phyloP scores from a whole-genome alignment of 30 jellyfish, hydroid and myxozoan species.

The Sanderia malayensis region DNA sequence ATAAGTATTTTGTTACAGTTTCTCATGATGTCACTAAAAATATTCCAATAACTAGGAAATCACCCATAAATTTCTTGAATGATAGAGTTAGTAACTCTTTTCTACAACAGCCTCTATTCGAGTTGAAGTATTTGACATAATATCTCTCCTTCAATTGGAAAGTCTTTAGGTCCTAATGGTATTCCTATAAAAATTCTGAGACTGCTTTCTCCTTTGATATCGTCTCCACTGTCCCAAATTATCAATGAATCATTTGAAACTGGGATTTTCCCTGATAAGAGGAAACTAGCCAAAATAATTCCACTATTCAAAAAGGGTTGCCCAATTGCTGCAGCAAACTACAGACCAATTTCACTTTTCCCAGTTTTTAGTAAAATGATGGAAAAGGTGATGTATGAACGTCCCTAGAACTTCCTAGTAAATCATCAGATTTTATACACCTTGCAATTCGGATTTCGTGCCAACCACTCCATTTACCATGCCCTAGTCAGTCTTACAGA shows the following conservation, averaged over 20 bases:
- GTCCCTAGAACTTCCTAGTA: slow-evolving; percentile 44
- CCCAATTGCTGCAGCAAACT: slow-evolving; percentile 44
- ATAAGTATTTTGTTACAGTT: slow-evolving; percentile 46
- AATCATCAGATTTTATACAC: slow-evolving; percentile 31
- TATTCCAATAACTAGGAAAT: slow-evolving; percentile 27
- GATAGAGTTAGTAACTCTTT: slow-evolving; percentile 43
- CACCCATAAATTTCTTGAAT: slow-evolving; percentile 37
- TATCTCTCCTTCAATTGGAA: slow-evolving; percentile 55
- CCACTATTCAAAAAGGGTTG: slow-evolving; percentile 64
- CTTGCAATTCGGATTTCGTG: slow-evolving; percentile 67
- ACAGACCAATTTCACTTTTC: slow-evolving; percentile 71
- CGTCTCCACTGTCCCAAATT: slow-evolving; percentile 60
- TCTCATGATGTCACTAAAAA: slow-evolving; percentile 51
- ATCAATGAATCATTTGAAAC: slow-evolving; percentile 55
- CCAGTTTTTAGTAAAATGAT: slow-evolving; percentile 51
- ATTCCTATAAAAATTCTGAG: slow-evolving; percentile 55
- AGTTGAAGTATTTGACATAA: slow-evolving; percentile 46
- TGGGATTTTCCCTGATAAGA: slow-evolving; percentile 56
- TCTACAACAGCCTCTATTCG: slow-evolving; percentile 57
- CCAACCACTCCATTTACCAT: slow-evolving; percentile 50
- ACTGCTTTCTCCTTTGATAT: slow-evolving; percentile 27
- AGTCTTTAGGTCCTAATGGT: slow-evolving; percentile 70
- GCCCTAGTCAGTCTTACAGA: slow-evolving; percentile 67
- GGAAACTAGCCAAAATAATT: slow-evolving; percentile 59
- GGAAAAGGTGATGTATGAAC: slow-evolving; percentile 47